Base-by-base conservation (phyloP, 2,888 invertebrate genomes). In the Sinodicranocentrus sp. region DNA sequence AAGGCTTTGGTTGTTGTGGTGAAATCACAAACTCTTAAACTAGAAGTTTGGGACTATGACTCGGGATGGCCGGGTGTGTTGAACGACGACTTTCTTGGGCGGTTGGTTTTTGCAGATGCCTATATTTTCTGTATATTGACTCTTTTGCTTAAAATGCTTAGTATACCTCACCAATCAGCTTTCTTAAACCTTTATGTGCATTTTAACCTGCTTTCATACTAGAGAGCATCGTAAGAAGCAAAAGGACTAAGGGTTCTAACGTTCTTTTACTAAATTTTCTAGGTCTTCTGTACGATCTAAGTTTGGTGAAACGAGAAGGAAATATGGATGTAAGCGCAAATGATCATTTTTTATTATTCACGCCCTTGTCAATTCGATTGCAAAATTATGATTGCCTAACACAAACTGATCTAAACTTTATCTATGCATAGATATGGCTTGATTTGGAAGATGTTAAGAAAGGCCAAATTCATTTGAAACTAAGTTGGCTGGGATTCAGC, bases 401-500 rank as follows among this genome's bases (percentile, higher is more conserved):
- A n/a, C n/a, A n/a, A n/a, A n/a, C n/a, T n/a, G n/a, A n/a, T n/a
- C n/a, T 13, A 39, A 39, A 39, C 13, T 39, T 13, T 39, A 39
- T 39, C 13, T 39, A 17, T 52, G 6, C n/a, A 52, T 33, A 91
- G 98, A n/a, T 80, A 97, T 98, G 99, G 98, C 93, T 97, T 87
- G 96, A 97, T 0, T 92, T 99, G 88, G 98, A 98, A 91, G 95
- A 97, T 91, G 98, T 97, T 8, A 98, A 97, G 91, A 96, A 97
- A 90, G 99, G 99, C 5, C 94, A 97, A 92, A 93, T 99, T 0
- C 97, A 98, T 90, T 91, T 99, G 72, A 94, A 96, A 70, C 92
- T 98, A 71, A 94, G 95, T 5, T 99, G 99, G 99, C 93, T 98
- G 2, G 86, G 87, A 17, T 86, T 89, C 26, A 85, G 85, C 0